Evolutionary conservation across 1,140 invertebrate genomes (phyloP).

Genomic region (Dendroctonus ponderosae): DNA sequence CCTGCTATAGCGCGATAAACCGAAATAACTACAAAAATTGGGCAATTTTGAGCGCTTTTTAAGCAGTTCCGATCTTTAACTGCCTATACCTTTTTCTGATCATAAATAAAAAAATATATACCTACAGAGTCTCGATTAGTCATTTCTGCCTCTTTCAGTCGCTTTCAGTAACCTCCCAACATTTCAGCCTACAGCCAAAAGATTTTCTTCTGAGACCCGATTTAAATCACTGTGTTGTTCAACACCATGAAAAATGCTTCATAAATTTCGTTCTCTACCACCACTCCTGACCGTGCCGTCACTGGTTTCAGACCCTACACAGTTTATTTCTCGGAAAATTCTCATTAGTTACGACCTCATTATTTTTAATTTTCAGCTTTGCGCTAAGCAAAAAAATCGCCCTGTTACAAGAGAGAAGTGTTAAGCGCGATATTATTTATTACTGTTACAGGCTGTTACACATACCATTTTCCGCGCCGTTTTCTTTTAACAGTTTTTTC

Average conservation of each 20-base stretch:
- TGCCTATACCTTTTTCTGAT: too few species aligned
- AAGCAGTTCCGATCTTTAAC: too few species aligned
- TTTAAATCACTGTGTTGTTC: neutral
- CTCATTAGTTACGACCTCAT: conserved; percentile 32
- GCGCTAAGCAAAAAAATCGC: conserved; percentile 25
- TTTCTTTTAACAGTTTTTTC: conserved; percentile 7
- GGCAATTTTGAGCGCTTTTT: too few species aligned
- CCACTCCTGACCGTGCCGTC: neutral
- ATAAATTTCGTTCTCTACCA: neutral
- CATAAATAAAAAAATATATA: too few species aligned
- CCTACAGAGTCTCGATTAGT: too few species aligned
- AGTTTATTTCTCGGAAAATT: conserved; percentile 29
- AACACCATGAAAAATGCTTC: neutral
- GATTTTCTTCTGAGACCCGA: neutral
- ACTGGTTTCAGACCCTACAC: neutral
- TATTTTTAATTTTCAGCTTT: conserved; percentile 34
- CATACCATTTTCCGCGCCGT: conserved; percentile 14
- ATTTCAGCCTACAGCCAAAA: neutral
- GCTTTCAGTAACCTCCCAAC: neutral
- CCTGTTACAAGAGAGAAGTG: conserved; percentile 15
- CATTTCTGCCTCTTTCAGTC: neutral
- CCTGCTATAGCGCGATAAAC: too few species aligned
- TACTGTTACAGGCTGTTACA: conserved; percentile 24
- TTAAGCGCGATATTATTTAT: conserved; percentile 29
- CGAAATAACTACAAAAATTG: too few species aligned